Conservation (phyloP, 1,140 invertebrate genomes). For the Cydia pomonella region DNA sequence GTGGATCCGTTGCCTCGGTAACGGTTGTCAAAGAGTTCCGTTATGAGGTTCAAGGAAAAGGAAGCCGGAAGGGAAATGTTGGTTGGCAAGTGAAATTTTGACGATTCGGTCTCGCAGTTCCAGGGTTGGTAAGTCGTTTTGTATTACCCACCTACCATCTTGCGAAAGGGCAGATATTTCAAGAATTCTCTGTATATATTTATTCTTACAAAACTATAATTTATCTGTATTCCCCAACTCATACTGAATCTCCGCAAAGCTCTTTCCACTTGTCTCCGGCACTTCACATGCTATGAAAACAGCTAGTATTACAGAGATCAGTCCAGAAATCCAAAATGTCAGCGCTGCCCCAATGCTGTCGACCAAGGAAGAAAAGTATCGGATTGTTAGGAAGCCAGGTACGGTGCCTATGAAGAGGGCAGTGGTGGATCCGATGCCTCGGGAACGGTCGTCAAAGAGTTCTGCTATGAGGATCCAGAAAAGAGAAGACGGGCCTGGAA, state of each 20-base stretch:
- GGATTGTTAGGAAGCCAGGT: background rate
- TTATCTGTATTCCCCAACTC: background rate
- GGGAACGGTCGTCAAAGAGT: constrained; percentile 43
- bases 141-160: too few relatives aligned
- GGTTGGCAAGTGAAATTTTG: too few relatives aligned
- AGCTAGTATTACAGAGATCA: background rate
- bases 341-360: background rate
- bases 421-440: constrained; percentile 42
- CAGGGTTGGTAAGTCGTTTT: too few relatives aligned
- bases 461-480: constrained; percentile 42
- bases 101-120: too few relatives aligned
- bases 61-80: too few relatives aligned
- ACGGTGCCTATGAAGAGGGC: constrained; percentile 41
- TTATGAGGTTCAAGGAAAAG: constrained; percentile 37
- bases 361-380: background rate
- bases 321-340: background rate
- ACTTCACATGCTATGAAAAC: constrained; percentile 55
- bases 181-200: too few relatives aligned
- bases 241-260: constrained; percentile 67
- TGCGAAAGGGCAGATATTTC: too few relatives aligned
- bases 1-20: constrained; percentile 43
- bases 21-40: constrained; percentile 46
- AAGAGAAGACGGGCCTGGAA: constrained; percentile 48
- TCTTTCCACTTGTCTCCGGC: constrained; percentile 87
- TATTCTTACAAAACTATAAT: too few relatives aligned